Conservation (phyloP, 2,888 invertebrate species). For the Eupithecia insigniata region DNA sequence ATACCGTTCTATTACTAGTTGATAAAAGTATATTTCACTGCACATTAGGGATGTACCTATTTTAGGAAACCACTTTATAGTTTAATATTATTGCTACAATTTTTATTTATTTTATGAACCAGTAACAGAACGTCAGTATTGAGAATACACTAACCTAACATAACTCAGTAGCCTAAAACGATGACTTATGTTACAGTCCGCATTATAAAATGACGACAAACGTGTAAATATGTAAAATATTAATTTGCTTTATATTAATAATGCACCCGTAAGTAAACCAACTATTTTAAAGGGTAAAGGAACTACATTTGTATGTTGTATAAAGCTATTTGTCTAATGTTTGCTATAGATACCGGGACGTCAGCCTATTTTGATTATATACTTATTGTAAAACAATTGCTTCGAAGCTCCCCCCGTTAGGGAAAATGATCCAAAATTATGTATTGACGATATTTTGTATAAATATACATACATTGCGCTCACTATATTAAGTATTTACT, state of each 20-base stretch:
- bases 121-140: conserved; percentile 38
- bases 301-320: conserved; percentile 43
- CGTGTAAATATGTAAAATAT: conserved; percentile 49
- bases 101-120: conserved; percentile 21
- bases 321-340: conserved; percentile 43
- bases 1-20: conserved; percentile 35
- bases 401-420: conserved; percentile 36
- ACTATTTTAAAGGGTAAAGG: conserved; percentile 42
- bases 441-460: conserved; percentile 30
- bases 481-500: conserved; percentile 25
- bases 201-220: conserved; percentile 47
- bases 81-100: conserved; percentile 17
- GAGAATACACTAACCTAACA: conserved; percentile 39
- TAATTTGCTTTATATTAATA: conserved; percentile 43
- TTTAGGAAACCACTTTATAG: neutral
- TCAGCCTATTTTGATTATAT: conserved; percentile 40
- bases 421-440: conserved; percentile 36
- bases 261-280: conserved; percentile 45
- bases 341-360: conserved; percentile 39
- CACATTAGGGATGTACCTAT: neutral
- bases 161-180: conserved; percentile 42
- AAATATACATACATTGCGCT: conserved; percentile 31
- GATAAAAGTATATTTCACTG: conserved; percentile 21
- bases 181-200: conserved; percentile 43
- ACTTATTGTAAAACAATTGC: conserved; percentile 40